Evolutionary conservation across 2,888 invertebrate species (phyloP), one percentile per base, ranked within the genome.

Genomic region (Rotaria sp.): DNA sequence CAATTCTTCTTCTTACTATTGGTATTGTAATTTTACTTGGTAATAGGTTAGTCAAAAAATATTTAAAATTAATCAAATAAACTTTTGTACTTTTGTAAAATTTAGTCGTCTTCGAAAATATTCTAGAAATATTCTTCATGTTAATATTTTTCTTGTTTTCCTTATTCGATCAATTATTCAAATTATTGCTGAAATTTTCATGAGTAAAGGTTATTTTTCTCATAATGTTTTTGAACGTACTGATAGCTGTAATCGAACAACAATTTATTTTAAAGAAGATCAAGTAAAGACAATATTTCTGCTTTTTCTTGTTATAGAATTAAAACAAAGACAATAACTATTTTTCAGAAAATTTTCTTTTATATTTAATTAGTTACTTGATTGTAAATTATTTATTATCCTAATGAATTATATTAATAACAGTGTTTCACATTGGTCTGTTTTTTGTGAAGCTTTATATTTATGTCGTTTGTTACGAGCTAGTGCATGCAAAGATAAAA

Each of bases 361-460:
- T 8, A n/a, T 26, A 10, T 50, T 18, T 75, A 21, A 45, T 80
- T 45, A 80, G 80, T 45, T 80, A 80, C 10, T 80, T 2, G 80
- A 80, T 45, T 80, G 80, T 26, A 80, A 80, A 80, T 45, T 80
- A 45, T 80, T 80, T 45, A 45, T n/a, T 26, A 45, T 80, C 7
- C n/a, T 45, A 10, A 80, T 80, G 45, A 80, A 80, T 45, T 80
- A 80, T n/a, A 80, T 80, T 15, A 80, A n/a, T 80, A 80, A 45
- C n/a, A 80, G 80, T n/a, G 80, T 80, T n/a, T 2, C 26, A 41
- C 80, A 80, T 45, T 80, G 80, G 80, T 45, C 45, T 80, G 80
- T 80, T 11, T 80, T 80, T n/a, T 80, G 80, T n/a, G 80, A 80
- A 80, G 80, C 80, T 26, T 45, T 80, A 15, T 80, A 80, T 80